A percentile compares a stretch with the other conserved stretches of the same genome.
phyloP scores from a whole-genome alignment of 1,140 invertebrate species.

The Drosophila ogumai region DNA sequence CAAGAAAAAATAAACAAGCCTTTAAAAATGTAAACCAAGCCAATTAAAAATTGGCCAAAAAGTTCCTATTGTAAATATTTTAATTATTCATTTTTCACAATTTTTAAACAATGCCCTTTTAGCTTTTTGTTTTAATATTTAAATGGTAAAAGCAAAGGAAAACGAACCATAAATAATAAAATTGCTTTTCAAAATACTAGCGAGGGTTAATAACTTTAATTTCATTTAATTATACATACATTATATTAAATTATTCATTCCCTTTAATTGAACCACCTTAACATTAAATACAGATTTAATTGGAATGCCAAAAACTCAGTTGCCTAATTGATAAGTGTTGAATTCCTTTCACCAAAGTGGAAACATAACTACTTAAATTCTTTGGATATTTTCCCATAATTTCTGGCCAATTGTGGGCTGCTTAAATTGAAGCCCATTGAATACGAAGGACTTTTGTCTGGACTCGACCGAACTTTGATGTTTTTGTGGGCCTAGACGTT shows the following conservation, averaged over 20 bases:
- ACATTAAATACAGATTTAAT: background rate
- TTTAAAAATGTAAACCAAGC: background rate
- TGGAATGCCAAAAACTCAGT: conserved; percentile 9
- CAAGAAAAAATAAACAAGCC: background rate
- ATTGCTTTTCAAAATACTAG: background rate
- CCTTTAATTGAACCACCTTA: conserved; percentile 1
- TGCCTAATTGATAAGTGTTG: background rate
- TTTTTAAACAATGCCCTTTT: conserved; percentile 1
- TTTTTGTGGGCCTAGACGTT: conserved; percentile 25
- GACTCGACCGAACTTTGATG: conserved; percentile 50
- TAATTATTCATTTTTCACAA: background rate
- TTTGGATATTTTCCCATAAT: background rate
- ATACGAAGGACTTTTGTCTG: background rate
- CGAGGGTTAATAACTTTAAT: background rate
- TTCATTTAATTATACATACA: background rate
- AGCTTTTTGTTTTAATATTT: background rate
- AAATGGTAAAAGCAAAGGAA: background rate
- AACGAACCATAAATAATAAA: background rate
- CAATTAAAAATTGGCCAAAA: background rate
- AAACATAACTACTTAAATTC: background rate
- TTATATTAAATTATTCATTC: background rate
- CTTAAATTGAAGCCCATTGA: conserved; percentile 16
- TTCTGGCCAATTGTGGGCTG: background rate
- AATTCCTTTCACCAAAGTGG: background rate
- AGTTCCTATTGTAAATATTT: background rate